phyloP scores from a whole-genome alignment of 2,113 vertebrate genomes.

The Triplophysa rosa region DNA sequence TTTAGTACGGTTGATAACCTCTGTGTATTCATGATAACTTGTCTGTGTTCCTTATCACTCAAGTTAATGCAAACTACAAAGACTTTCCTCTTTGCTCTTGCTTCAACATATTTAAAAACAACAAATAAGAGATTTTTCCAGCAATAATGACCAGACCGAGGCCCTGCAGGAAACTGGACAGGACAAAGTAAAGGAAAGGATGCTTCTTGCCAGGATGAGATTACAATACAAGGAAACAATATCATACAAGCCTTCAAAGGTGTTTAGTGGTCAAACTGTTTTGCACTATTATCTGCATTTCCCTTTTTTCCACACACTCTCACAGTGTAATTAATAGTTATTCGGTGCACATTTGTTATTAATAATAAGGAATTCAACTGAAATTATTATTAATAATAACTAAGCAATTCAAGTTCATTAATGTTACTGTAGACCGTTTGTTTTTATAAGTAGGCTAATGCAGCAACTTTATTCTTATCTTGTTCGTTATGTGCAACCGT shows the following conservation, averaged over 20 bases:
- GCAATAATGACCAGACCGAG: neutral
- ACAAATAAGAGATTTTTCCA: neutral
- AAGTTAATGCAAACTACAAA: slow-evolving; percentile 56
- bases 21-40: slow-evolving; percentile 50
- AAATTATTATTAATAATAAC: neutral
- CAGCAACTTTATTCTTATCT: too few species aligned
- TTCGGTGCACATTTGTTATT: neutral
- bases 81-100: slow-evolving; percentile 4
- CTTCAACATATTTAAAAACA: slow-evolving; percentile 9
- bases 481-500: too few species aligned
- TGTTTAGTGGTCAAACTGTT: slow-evolving; percentile 25
- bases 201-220: slow-evolving; percentile 43
- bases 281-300: neutral
- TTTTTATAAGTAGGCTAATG: too few species aligned
- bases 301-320: neutral
- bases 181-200: slow-evolving; percentile 21
- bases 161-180: slow-evolving; percentile 36
- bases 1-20: slow-evolving; percentile 39
- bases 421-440: too few species aligned
- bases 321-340: neutral
- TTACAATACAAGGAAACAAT: slow-evolving; percentile 57
- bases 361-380: neutral
- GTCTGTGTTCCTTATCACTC: slow-evolving; percentile 47
- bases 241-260: slow-evolving; percentile 32
- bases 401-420: too few species aligned